phyloP scores from a whole-genome alignment of 2,113 vertebrate species.

The Dunckerocampus dactyliophorus region DNA sequence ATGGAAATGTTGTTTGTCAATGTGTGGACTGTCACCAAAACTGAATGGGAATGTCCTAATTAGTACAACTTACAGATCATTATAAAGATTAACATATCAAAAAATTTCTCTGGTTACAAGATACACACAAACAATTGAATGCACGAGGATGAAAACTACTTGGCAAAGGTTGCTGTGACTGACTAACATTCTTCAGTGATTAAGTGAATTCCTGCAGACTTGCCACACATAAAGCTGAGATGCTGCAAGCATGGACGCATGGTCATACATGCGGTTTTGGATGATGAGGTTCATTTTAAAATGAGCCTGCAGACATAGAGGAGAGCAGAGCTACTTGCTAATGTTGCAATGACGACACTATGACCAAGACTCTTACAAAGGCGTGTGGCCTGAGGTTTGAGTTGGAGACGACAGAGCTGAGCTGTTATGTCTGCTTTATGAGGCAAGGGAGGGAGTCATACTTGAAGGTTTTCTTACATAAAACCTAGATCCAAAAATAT shows the following conservation, averaged over 20 bases:
- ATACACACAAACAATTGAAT: too few relatives aligned
- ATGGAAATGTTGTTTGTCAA: too few relatives aligned
- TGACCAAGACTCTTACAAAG: conserved; percentile 34
- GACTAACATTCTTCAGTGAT: conserved; percentile 24
- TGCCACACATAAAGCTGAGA: conserved; percentile 28
- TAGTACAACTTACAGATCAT: too few relatives aligned
- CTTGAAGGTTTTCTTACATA: conserved; percentile 11
- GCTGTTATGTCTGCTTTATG: conserved; percentile 30
- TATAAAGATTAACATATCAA: too few relatives aligned
- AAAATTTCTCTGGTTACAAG: too few relatives aligned
- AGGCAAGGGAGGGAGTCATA: conserved; percentile 11
- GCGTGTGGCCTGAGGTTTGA: conserved; percentile 28
- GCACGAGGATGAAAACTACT: too few relatives aligned
- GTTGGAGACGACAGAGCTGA: conserved; percentile 16
- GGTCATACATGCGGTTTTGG: conserved; percentile 59
- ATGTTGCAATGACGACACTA: too few relatives aligned
- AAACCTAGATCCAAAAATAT: too few relatives aligned
- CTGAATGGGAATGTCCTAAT: too few relatives aligned
- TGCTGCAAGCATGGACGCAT: conserved; percentile 20
- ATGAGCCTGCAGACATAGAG: conserved; percentile 13
- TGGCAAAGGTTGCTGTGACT: conserved; percentile 1
- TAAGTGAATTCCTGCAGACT: conserved; percentile 32
- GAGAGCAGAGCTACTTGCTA: not conserved
- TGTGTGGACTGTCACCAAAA: too few relatives aligned
- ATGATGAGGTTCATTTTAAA: conserved; percentile 30